A percentile compares a stretch with the other conserved stretches of the same genome.
These are phyloP conservation scores for Neodiprion virginianus DNA, from an alignment of 1,140 invertebrate species.

Conservation along the genomic window DNA sequence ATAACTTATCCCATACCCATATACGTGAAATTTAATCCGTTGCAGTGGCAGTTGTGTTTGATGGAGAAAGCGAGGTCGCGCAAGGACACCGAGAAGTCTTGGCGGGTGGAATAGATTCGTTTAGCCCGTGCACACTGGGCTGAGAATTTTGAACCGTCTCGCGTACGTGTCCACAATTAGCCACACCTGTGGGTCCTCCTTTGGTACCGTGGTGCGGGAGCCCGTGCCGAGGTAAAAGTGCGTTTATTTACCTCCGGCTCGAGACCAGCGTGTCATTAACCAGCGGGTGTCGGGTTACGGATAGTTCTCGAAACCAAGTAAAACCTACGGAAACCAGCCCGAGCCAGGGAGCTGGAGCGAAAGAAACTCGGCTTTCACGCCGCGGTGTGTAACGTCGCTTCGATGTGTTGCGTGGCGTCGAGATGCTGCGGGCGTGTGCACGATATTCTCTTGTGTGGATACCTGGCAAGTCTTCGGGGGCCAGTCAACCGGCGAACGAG, in stretches of 20 bases:
- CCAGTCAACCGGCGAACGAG: slow-evolving; percentile 33
- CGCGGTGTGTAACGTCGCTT: background rate
- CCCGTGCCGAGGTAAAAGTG: too few species aligned
- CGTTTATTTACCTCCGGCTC: too few species aligned
- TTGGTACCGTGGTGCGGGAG: too few species aligned
- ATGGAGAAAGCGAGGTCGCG: background rate
- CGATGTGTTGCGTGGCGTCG: background rate
- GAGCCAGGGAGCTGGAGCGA: background rate
- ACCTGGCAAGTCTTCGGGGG: background rate
- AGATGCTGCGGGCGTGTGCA: background rate
- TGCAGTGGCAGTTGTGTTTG: background rate
- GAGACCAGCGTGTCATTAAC: background rate
- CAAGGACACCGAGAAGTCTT: background rate
- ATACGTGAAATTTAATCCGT: background rate
- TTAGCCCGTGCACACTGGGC: background rate
- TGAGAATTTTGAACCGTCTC: background rate
- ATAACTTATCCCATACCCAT: background rate
- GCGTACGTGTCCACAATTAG: background rate
- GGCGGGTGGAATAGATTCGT: background rate
- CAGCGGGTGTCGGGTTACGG: background rate
- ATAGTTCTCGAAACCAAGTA: background rate
- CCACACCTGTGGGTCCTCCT: background rate
- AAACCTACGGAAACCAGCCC: background rate
- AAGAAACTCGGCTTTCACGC: background rate
- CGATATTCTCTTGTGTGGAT: background rate